These are phyloP conservation scores for Eospalax fontanierii DNA, from an alignment of 2,797 vertebrate species.

Conservation along the genomic window DNA sequence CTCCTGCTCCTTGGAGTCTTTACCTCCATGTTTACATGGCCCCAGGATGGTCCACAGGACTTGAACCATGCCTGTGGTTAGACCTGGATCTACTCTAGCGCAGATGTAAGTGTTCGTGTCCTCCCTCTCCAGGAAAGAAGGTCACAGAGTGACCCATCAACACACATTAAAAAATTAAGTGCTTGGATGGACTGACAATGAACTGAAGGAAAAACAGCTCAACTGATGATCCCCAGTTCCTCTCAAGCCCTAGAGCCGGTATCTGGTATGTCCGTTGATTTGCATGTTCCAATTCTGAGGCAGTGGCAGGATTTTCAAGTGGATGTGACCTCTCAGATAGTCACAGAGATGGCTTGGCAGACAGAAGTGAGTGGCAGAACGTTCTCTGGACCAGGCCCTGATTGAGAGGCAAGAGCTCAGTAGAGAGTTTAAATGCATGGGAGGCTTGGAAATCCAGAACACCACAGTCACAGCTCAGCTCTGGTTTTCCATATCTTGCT, in stretches of 20 bases:
- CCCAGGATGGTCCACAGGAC: neutral
- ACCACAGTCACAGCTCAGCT: neutral
- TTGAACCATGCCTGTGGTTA: neutral
- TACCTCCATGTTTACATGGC: neutral
- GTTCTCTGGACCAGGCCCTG: neutral
- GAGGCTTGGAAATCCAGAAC: neutral
- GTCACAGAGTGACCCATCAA: neutral
- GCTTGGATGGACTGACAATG: neutral
- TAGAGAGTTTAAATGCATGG: neutral
- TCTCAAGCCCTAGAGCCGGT: neutral
- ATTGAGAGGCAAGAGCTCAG: neutral
- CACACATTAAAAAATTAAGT: neutral
- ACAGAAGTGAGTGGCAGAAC: neutral
- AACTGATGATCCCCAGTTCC: neutral
- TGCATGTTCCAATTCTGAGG: neutral
- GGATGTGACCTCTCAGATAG: neutral
- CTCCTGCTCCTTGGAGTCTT: neutral
- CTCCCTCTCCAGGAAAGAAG: neutral
- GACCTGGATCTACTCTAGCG: neutral
- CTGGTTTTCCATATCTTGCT: conserved; percentile 56
- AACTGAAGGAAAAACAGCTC: neutral
- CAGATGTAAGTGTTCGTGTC: neutral
- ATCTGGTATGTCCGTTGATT: neutral
- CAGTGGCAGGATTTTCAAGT: neutral
- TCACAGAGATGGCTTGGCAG: neutral